phyloP scores from a whole-genome alignment of 2,113 vertebrate species.

The Mastomys coucha region DNA sequence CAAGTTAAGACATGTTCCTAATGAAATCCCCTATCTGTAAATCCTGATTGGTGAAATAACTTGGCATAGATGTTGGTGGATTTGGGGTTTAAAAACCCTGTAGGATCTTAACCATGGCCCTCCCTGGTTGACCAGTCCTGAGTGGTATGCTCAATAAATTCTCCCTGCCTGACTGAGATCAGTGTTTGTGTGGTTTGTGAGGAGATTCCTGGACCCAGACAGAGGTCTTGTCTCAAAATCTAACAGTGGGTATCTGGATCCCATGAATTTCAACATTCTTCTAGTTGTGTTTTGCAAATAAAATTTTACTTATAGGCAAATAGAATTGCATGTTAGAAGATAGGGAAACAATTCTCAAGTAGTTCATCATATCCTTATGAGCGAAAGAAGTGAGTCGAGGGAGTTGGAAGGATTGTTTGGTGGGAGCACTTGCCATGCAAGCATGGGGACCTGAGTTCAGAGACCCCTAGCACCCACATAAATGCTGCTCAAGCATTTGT shows the following conservation, averaged over 20 bases:
- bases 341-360: background rate
- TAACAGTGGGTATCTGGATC: background rate
- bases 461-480: background rate
- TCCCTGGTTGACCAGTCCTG: too few species aligned
- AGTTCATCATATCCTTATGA: background rate
- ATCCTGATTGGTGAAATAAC: too few species aligned
- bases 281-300: conserved; percentile 7
- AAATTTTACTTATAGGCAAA: conserved; percentile 33
- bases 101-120: too few species aligned
- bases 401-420: background rate
- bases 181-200: too few species aligned
- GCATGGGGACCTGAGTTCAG: background rate
- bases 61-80: too few species aligned
- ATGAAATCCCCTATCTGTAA: too few species aligned
- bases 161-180: too few species aligned
- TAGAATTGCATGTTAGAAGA: background rate
- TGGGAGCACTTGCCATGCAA: background rate
- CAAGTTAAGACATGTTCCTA: too few species aligned
- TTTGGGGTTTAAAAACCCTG: too few species aligned
- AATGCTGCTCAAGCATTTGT: background rate
- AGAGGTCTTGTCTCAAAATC: background rate
- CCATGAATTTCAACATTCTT: background rate
- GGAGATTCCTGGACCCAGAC: too few species aligned
- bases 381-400: background rate
- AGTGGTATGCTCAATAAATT: too few species aligned